Evolutionary conservation across 1,140 invertebrate genomes (phyloP), one percentile per base, ranked within the genome.

Genomic region (Penaeus chinensis): DNA sequence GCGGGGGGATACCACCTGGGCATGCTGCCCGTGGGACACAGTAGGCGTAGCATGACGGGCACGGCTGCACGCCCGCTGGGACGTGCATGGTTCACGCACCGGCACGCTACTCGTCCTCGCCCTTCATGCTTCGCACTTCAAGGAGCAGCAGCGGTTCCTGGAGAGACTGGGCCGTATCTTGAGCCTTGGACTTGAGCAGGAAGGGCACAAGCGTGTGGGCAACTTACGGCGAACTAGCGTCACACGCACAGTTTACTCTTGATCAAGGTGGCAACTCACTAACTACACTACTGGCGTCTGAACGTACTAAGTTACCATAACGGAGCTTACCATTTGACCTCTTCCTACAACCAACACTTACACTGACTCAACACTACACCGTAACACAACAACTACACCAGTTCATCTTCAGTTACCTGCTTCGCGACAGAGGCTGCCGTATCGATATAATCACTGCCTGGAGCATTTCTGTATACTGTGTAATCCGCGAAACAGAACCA

Each of bases 21-120:
- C 54, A 63, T 22, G 27, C 77, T 37, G 62, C 77, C 42, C 79
- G 85, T 20, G 84, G 74, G 74, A 86, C 85, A 27, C 85, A 86
- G 37, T 86, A 86, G 32, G 79, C 79, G 66, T 86, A 86, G 85
- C 85, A 86, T 77, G 85, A 86, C 13, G 85, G 85, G 79, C 85
- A 86, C 22, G 77, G 85, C 77, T 86, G 85, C 77, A 86, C 77
- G 47, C 77, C 77, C 63, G 42, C 62, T n/a, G 85, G 79, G n/a
- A 86, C 85, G 85, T 86, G 85, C 85, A 86, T 86, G 77, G 78
- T 71, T n/a, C n/a, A 32, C n/a, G 66, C n/a, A 71, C 66, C 66
- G n/a, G 66, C 66, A 24, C 66, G n/a, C 32, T 71, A n/a, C 32
- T 71, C 32, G n/a, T 71, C n/a, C 66, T 24, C 32, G n/a, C 66